Conservation (phyloP, 2,888 invertebrate species). For the Cephus runcator region DNA sequence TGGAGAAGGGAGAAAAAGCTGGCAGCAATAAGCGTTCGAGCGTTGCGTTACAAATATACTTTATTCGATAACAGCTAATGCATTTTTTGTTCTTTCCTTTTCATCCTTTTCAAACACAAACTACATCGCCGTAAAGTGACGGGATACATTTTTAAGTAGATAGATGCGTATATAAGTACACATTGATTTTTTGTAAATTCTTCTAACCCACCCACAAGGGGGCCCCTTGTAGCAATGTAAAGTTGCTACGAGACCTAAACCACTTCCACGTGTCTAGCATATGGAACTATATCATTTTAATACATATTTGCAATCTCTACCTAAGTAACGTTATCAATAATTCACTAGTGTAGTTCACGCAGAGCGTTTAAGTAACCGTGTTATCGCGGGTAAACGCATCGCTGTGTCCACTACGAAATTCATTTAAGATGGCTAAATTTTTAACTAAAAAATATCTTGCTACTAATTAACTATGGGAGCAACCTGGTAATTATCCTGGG, state of each 20-base stretch:
- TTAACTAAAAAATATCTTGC: background rate
- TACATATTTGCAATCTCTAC: constrained; percentile 17
- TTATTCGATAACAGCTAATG: constrained; percentile 46
- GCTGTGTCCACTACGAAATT: background rate
- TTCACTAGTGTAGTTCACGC: background rate
- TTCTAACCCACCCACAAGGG: constrained; percentile 23
- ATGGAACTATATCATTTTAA: constrained; percentile 21
- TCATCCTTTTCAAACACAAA: constrained; percentile 31
- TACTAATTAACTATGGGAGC: background rate
- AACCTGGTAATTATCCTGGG: background rate
- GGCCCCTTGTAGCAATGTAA: background rate
- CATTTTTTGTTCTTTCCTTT: background rate
- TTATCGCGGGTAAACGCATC: background rate
- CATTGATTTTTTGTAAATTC: constrained; percentile 39
- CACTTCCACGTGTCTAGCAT: constrained; percentile 17
- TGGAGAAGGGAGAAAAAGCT: background rate
- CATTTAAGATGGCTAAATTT: background rate
- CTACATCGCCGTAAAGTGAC: constrained; percentile 33
- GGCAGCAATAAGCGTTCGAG: background rate
- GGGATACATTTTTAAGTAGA: constrained; percentile 34
- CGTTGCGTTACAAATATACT: constrained; percentile 53
- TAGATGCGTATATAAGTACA: constrained; percentile 47
- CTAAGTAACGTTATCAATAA: constrained; percentile 2
- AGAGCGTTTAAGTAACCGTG: background rate
- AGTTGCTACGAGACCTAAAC: background rate